Percentiles rank a stretch among this genome's conserved stretches.
These are phyloP conservation scores for Callipepla squamata DNA, from an alignment of 2,113 vertebrate species.

Conservation along the genomic window DNA sequence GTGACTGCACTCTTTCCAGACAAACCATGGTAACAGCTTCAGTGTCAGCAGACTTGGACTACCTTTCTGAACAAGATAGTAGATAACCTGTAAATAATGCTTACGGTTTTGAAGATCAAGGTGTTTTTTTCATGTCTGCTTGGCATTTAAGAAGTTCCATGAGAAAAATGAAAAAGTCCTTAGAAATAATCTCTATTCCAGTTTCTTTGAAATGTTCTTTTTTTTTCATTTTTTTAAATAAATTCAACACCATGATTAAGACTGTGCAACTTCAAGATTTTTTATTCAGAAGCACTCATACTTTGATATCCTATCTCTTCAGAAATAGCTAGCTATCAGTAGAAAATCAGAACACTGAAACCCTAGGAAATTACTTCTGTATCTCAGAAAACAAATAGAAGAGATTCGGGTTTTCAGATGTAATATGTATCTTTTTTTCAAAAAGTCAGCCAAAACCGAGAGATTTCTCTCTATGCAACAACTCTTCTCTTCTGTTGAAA, in stretches of 20 bases:
- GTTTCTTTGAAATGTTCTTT: not conserved
- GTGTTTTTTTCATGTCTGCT: not conserved
- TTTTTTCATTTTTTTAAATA: not conserved
- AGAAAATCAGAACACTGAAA: not conserved
- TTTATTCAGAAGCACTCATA: not conserved
- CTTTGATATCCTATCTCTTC: not conserved
- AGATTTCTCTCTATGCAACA: not conserved
- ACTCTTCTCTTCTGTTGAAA: not conserved
- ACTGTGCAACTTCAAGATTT: not conserved
- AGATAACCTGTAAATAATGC: not conserved
- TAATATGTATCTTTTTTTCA: not conserved
- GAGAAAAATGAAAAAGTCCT: not conserved
- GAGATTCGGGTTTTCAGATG: not conserved
- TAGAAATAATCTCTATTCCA: not conserved
- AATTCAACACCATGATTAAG: not conserved
- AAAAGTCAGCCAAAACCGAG: not conserved
- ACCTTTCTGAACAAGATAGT: not conserved
- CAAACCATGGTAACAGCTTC: not conserved
- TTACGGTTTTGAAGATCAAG: not conserved
- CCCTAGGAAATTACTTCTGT: not conserved
- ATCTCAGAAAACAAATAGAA: not conserved
- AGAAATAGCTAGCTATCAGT: not conserved
- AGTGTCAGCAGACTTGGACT: not conserved
- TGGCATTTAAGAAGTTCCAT: not conserved
- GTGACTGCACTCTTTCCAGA: not conserved